Evolutionary conservation across 2,797 vertebrate genomes (phyloP), one percentile per base, ranked within the genome.

Genomic region (Eulemur albifrons): DNA sequence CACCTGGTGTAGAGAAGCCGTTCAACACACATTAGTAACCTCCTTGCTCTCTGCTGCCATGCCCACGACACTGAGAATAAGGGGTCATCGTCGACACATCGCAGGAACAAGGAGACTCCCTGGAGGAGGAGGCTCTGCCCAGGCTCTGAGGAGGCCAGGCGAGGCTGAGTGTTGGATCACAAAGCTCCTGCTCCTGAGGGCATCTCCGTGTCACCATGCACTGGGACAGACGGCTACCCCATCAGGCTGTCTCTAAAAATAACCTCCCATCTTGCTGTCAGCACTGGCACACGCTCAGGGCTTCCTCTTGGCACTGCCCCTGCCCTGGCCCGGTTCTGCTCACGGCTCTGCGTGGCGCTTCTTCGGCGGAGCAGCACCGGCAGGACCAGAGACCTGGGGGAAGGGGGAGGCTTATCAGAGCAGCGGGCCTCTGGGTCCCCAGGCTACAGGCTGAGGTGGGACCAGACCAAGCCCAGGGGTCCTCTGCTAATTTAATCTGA

Each of bases 191-290:
- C 88, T 90, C 54, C 54, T 6, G 70, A 95, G 96, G 95, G 88
- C 81, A 90, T 59, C 81, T 96, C 90, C 43, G 1, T 69, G 90
- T 85, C 76, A 57, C 90, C 11, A 1, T 65, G 93, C 73, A 65
- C 1, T 12, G 67, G 97, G 92, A 97, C 97, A 97, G 96, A 94
- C 88, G 87, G 96, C 92, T 72, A n/a, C 90, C 95, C 96, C 94
- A 94, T 73, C 90, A 88, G 97, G 94, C 75, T 76, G 77, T 82
- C 95, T 96, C 97, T 96, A 96, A 96, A 97, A 97, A 97, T 98
- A 97, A 40, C 88, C 72, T 86, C 61, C 82, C 90, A 59, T 87
- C 90, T 65, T 91, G 87, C 82, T 92, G 85, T 67, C 54, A 30
- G 95, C 0, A 0, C 14, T 95, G 80, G 94, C 95, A 32, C 69